Base-by-base conservation (phyloP, 92 coral and sea anemone genomes). In the Porites rus region DNA sequence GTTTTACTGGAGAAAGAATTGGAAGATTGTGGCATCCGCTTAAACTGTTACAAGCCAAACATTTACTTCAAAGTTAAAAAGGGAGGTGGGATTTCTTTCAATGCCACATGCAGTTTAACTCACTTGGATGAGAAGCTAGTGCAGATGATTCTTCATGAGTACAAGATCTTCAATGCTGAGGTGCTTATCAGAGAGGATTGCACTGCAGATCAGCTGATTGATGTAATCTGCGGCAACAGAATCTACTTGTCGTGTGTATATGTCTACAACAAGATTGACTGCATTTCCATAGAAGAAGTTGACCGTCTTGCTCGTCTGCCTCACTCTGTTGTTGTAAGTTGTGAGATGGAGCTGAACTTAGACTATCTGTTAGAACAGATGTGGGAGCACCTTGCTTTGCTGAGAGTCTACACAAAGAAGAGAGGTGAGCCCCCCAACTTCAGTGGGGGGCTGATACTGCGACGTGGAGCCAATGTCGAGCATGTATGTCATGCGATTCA, bases 191-290 rank as follows among this genome's bases (percentile, higher is more conserved):
- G 99, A 59, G 99, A 97, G 62, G 99, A 97, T 86, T 95, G 94
- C 74, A 93, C 97, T 51, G 92, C 96, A 0, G 99, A 97, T 81
- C 95, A 97, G 89, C 88, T 97, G 70, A 97, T 97, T 78, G 99
- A 97, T 78, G 98, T 97, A 78, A 90, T 97, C 52, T 80, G 92
- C 73, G 98, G 88, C 38, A 97, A 96, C 91, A 87, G 99, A 51
- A 94, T 95, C 13, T 97, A 97, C 85, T 77, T 97, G 59, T 94
- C 98, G 7, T 97, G 99, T 71, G 76, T 97, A 61, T 97, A 92
- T 87, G 99, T 97, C 56, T 97, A 97, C 85, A 97, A 97, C 94
- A 97, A 97, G 92, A 92, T 97, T 88, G 99, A 97, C 61, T 97
- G 99, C 70, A 91, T 97, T 65, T 97, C 99, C 18, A 92, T 97